phyloP scores from a whole-genome alignment of 2,113 vertebrate genomes.

The Lampris megalopsis region DNA sequence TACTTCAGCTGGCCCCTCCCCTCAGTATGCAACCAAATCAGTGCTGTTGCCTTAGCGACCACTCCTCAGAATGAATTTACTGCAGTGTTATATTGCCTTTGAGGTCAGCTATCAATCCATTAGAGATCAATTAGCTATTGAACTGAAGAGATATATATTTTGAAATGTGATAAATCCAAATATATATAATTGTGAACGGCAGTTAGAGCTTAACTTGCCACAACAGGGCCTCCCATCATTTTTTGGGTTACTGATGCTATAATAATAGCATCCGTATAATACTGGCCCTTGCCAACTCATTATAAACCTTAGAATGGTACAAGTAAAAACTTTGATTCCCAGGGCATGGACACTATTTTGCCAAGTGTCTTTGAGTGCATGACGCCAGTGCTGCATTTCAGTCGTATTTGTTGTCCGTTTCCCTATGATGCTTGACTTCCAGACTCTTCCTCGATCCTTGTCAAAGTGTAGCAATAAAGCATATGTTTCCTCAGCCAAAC shows the following conservation, averaged over 20 bases:
- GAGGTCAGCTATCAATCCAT: conserved; percentile 32
- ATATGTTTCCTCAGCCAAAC: conserved; percentile 56
- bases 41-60: conserved; percentile 68
- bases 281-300: conserved; percentile 13
- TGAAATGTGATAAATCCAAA: conserved; percentile 52
- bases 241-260: conserved; percentile 19
- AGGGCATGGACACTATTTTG: conserved; percentile 5
- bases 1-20: conserved; percentile 39
- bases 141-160: conserved; percentile 11
- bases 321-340: conserved; percentile 34
- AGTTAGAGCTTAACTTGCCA: conserved; percentile 47
- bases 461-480: conserved; percentile 81
- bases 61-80: conserved; percentile 48
- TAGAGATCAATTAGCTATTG: conserved; percentile 2
- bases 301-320: conserved; percentile 34
- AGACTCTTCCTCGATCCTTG: conserved; percentile 73
- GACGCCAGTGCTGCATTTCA: conserved; percentile 69
- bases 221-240: conserved; percentile 54
- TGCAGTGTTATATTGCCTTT: conserved; percentile 59
- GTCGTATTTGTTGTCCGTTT: conserved; percentile 64
- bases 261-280: conserved; percentile 20
- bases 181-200: conserved; percentile 52
- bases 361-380: conserved; percentile 67
- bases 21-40: conserved; percentile 64
- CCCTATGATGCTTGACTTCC: conserved; percentile 76